Conservation (phyloP, 2,113 vertebrate genomes). For the Phaethon lepturus region DNA sequence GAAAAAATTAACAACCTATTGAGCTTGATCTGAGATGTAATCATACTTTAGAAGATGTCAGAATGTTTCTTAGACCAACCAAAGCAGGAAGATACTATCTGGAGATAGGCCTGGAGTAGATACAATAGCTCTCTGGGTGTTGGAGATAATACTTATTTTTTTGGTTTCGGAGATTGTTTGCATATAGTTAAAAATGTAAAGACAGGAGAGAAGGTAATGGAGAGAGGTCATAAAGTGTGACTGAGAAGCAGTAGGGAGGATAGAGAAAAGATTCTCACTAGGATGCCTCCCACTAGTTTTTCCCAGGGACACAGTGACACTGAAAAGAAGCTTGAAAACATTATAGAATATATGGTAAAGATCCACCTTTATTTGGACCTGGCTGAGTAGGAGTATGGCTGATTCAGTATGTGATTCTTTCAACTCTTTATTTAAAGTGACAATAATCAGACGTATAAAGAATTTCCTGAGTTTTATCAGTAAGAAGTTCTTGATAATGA, state of each 20-base stretch:
- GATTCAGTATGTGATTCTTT: neutral
- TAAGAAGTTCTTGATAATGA: neutral
- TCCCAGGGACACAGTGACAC: neutral
- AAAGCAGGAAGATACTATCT: neutral
- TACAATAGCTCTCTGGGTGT: neutral
- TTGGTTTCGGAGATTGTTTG: neutral
- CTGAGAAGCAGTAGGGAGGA: neutral
- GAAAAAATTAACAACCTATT: neutral
- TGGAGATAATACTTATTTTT: neutral
- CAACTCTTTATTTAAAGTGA: neutral
- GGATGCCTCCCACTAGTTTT: neutral
- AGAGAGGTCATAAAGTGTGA: neutral
- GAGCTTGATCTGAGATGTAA: neutral
- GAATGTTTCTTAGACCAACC: neutral
- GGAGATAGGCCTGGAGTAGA: neutral
- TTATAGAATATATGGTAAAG: neutral
- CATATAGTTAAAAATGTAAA: neutral
- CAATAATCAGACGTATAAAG: neutral
- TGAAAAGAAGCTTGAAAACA: neutral
- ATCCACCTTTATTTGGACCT: neutral
- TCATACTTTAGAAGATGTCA: neutral
- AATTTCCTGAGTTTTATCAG: neutral
- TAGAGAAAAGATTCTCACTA: neutral
- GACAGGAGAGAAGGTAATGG: neutral
- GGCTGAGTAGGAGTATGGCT: neutral